These are phyloP conservation scores for Ceyx melanurus DNA, from an alignment of 2,113 vertebrate genomes.

Conservation along the genomic window DNA sequence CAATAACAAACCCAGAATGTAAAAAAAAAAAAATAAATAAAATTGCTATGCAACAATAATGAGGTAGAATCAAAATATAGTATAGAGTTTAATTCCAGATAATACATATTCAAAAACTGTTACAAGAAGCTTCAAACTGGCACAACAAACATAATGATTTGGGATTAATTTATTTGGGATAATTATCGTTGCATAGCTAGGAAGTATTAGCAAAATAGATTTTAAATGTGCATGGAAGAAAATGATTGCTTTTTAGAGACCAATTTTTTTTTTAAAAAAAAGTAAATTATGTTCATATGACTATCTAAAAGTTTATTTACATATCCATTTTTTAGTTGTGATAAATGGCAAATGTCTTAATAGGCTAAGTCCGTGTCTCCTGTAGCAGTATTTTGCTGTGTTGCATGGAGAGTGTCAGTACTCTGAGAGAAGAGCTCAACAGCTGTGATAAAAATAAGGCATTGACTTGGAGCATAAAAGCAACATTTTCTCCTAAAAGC, in stretches of 20 bases:
- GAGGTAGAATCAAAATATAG: not conserved
- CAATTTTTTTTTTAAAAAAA: not conserved
- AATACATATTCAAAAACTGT: not conserved
- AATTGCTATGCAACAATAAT: too few species aligned
- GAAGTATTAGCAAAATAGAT: not conserved
- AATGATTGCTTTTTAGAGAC: not conserved
- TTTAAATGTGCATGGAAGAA: not conserved
- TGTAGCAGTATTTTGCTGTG: not conserved
- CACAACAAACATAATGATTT: not conserved
- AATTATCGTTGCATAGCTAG: not conserved
- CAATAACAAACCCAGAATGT: not conserved
- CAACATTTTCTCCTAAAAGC: not conserved
- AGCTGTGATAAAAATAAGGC: not conserved
- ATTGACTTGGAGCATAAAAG: not conserved
- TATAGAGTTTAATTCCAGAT: not conserved
- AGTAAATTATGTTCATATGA: not conserved
- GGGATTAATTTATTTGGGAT: not conserved
- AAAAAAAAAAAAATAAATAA: not conserved
- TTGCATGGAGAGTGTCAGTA: not conserved
- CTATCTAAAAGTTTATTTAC: not conserved
- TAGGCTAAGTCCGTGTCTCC: not conserved
- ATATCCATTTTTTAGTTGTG: not conserved
- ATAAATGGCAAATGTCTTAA: not conserved
- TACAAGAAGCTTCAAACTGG: not conserved
- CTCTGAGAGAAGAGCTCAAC: not conserved